Evolutionary conservation across 2,797 vertebrate genomes (phyloP), one percentile per base, ranked within the genome.

Genomic region (Notolabrus celidotus): DNA sequence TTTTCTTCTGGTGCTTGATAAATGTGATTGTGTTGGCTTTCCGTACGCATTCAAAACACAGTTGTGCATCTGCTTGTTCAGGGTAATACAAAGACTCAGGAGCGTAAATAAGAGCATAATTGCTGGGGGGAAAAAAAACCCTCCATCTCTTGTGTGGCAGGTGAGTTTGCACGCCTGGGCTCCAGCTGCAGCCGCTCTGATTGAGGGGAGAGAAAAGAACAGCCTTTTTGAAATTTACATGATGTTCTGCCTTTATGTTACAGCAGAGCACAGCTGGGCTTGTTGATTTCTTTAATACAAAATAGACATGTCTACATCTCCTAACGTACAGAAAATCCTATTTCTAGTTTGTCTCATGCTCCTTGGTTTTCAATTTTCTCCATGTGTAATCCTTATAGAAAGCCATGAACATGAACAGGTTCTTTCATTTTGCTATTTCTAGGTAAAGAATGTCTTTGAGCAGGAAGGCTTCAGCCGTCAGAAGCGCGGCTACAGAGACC

Each of bases 401-500:
- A 45, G 63, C 43, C 50, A n/a, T 50, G 31, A 67, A 31, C 29
- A 5, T 29, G 36, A 84, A 27, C 23, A 46, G 16, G 5, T 45
- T n/a, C 69, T 56, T 73, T 6, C n/a, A n/a, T 51, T 50, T n/a
- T 29, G 15, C 7, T 50, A 68, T 71, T 54, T 88, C 75, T 88
- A 99, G 98, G 96, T 99, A 68, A 96, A 95, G 86, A 95, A 93
- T 62, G 96, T 96, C 67, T 81, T 95, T 63, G 96, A 96, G 22
- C 98, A 99, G 80, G 95, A 97, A 74, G 98, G 96, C 20, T 99
- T 99, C 80, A 90, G 91, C 71, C 94, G 98, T 71, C 96, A 94
- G 85, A 99, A 99, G 83, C 88, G 98, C 85, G 98, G 98, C 27
- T 99, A 99, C 82, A 94, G 97, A 90, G 94, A 96, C 78, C 94